Base-by-base conservation (phyloP, 1,140 invertebrate species). In the Euglossa dilemma region DNA sequence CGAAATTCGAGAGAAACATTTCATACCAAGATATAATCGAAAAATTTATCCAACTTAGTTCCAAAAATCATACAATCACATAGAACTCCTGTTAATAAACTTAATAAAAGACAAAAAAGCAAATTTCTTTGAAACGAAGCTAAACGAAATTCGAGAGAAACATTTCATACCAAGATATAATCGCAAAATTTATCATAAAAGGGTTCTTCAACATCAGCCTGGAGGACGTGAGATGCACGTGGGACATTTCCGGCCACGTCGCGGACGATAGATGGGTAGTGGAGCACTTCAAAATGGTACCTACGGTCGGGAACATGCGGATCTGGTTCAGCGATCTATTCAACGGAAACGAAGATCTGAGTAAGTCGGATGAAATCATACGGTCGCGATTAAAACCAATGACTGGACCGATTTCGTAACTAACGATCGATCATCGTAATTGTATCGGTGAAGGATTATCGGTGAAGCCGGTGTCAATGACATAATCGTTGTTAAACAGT, bases 281-380 rank as follows among this genome's bases (percentile, higher is more conserved):
- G 9, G 95, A 95, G 73, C 96, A 96, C 36, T 96, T 97, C 89
- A 95, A 95, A 88, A 92, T 96, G 85, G 94, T 94, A 50, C 96
- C 96, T 16, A 95, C 96, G 85, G 94, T 97, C 9, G 93, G 95
- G 6, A 92, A 94, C 54, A 94, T 96, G 95, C 93, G 94, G 43
- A 88, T 95, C 3, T 93, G 93, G 80, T 91, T 96, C 36, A 94
- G 93, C 0, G 95, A 95, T 86, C 91, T 96, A 0, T 95, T 96
- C 83, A 95, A 95, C n/a, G 95, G 95, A 54, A 95, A 95, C 80
- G 90, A 90, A 67, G 93, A 94, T n/a, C 88, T 96, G 23, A 95
- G 96, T 96, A 91, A 95, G 95, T 94, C n/a, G 63, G 0, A 43
- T 36, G 0, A 12, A 36, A 6, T 8, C 14, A 8, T 43, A 16